These are phyloP conservation scores for Uropsilus gracilis DNA, from an alignment of 2,113 vertebrate species.

Conservation along the genomic window DNA sequence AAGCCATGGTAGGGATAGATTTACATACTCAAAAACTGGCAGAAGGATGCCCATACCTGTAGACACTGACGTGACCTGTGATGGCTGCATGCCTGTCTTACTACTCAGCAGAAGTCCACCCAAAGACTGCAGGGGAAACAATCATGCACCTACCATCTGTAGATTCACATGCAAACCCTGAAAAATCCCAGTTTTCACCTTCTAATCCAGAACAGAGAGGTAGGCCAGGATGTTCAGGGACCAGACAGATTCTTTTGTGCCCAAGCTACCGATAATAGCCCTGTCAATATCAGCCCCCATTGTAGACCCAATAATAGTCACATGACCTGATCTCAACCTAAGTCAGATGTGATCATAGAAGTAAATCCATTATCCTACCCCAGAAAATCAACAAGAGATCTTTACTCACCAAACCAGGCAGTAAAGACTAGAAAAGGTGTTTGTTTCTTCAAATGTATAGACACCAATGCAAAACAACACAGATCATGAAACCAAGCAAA, in stretches of 20 bases:
- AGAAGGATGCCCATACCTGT: background rate
- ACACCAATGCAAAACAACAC: background rate
- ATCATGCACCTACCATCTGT: background rate
- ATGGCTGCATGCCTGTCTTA: background rate
- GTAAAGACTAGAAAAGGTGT: background rate
- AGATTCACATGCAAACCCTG: background rate
- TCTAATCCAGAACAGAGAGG: background rate
- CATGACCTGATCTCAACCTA: background rate
- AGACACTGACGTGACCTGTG: background rate
- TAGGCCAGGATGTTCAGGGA: background rate
- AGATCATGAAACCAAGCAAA: background rate
- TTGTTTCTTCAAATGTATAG: background rate
- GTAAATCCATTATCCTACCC: background rate
- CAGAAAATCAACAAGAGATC: background rate
- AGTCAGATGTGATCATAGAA: background rate
- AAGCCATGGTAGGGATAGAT: background rate
- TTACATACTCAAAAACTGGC: background rate
- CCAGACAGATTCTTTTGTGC: background rate
- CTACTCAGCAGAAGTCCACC: background rate
- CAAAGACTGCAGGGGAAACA: background rate
- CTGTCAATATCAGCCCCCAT: background rate
- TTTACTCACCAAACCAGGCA: background rate
- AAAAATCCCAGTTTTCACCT: background rate
- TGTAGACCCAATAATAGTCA: background rate
- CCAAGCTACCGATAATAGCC: background rate